Conservation (phyloP, 2,797 vertebrate species). For the Delichon dasypus region DNA sequence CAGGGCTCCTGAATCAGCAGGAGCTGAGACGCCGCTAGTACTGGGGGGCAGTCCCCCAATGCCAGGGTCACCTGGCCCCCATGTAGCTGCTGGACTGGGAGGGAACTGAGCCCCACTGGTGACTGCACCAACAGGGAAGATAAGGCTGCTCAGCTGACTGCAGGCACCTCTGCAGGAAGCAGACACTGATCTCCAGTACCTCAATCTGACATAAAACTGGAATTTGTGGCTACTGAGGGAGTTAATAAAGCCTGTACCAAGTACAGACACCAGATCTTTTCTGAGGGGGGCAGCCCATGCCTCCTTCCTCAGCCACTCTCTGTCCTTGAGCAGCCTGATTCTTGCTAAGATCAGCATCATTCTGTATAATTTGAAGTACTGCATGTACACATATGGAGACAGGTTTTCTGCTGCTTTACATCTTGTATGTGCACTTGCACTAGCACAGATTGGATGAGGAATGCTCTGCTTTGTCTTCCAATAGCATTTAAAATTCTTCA, state of each 20-base stretch:
- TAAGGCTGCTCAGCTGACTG: not conserved
- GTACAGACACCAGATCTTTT: not conserved
- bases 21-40: not conserved
- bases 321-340: not conserved
- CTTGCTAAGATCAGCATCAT: not conserved
- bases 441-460: not conserved
- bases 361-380: not conserved
- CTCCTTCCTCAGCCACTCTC: not conserved
- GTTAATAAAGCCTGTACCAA: not conserved
- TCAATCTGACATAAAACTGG: not conserved
- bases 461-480: not conserved
- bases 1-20: not conserved
- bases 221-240: not conserved
- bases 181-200: not conserved
- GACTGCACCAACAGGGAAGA: not conserved
- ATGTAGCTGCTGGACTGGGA: not conserved
- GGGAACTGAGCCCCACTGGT: not conserved
- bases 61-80: not conserved
- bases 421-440: not conserved
- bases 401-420: not conserved
- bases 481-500: not conserved
- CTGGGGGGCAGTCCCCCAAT: rapidly evolving
- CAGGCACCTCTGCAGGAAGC: not conserved
- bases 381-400: not conserved
- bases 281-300: not conserved